These are phyloP conservation scores for Xanthorhoe spadicearia DNA, from an alignment of 2,888 invertebrate species.

Conservation along the genomic window DNA sequence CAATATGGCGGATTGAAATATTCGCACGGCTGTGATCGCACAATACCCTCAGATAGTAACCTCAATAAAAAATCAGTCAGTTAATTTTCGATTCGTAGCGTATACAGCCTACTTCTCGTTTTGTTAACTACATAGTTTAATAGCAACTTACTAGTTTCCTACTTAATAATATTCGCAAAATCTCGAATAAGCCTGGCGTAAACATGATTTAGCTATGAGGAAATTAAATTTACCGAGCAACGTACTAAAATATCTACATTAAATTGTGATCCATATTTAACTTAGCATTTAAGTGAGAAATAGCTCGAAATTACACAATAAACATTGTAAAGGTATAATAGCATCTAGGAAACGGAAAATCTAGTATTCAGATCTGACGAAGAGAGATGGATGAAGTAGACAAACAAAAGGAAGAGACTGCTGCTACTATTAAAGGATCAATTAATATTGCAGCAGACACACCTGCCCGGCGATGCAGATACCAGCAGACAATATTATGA, in stretches of 20 bases:
- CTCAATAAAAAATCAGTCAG: too few relatives aligned
- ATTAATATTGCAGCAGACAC: constrained; percentile 71
- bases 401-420: constrained; percentile 55
- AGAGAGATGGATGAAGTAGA: constrained; percentile 40
- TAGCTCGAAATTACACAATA: constrained; percentile 21
- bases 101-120: background rate
- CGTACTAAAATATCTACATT: constrained; percentile 25
- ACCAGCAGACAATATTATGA: constrained; percentile 70
- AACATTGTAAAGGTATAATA: constrained; percentile 23
- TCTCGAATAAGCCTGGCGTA: constrained; percentile 10
- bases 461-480: constrained; percentile 66
- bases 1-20: too few relatives aligned
- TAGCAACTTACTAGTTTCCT: background rate
- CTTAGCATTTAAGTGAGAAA: constrained; percentile 27
- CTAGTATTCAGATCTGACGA: constrained; percentile 37
- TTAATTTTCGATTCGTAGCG: background rate
- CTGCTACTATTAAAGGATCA: constrained; percentile 62
- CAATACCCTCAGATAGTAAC: too few relatives aligned
- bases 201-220: constrained; percentile 10
- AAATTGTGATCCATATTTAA: constrained; percentile 25
- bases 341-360: constrained; percentile 32
- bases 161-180: background rate
- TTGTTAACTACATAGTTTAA: background rate
- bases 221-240: constrained; percentile 17
- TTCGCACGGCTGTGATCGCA: too few relatives aligned